Evolutionary conservation across 2,113 vertebrate species (phyloP), one percentile per base, ranked within the genome.

Genomic region (Solea solea): DNA sequence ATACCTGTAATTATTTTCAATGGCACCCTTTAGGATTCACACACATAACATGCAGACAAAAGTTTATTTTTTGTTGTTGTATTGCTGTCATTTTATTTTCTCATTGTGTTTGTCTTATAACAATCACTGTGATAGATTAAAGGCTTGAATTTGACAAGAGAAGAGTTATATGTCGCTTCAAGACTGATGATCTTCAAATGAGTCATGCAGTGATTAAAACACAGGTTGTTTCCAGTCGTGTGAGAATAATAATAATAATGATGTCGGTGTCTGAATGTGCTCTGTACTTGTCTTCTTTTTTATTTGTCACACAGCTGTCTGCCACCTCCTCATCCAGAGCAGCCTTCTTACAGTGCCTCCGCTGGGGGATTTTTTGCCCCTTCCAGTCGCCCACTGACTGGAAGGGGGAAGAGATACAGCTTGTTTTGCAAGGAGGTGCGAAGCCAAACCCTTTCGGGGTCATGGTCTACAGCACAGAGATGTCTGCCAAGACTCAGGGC

Each of bases 281-380:
- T 55, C 39, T 34, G 1, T 80, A 58, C 12, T 50, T 39, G 2
- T 61, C 13, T 51, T 65, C 8, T 21, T 0, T 21, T 0, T 55
- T 49, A 57, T 39, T 58, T 28, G 16, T 73, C 65, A 54, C 76
- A 0, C 72, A 98, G 96, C 81, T 87, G 0, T 70, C 89, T 6
- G 57, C 91, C 0, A 68, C 83, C 27, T 68, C 94, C 0, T 72
- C 91, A 0, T 63, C 93, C 0, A 89, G 89, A 3, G 83, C 86
- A 0, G 93, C 94, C 0, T 95, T 95, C 72, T 92, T 96, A 94
- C 93, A 94, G 77, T 90, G 93, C 9, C 73, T 98, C 9, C 93
- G 97, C 58, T 98, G 97, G 97, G 95, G 95, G 0, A 74, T 90
- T 15, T 98, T 95, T 95, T 95, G 69, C 78, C 96, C 96, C 0